phyloP scores from a whole-genome alignment of 2,888 invertebrate species.

The Dysmachus trigonus region DNA sequence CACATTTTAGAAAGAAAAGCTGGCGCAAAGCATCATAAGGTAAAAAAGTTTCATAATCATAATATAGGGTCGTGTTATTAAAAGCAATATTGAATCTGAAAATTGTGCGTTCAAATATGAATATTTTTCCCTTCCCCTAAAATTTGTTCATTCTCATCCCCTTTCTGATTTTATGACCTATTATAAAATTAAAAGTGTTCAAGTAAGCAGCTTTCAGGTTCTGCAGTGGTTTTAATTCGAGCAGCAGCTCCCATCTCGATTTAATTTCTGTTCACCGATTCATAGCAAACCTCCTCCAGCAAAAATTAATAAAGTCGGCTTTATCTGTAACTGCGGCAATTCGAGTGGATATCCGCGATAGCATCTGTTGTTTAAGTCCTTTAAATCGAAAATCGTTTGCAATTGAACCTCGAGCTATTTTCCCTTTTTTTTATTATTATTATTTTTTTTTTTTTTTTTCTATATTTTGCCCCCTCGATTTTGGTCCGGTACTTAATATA shows the following conservation, averaged over 20 bases:
- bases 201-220: background rate
- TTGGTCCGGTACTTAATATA: no score
- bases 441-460: no score
- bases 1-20: background rate
- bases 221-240: background rate
- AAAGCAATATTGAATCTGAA: background rate
- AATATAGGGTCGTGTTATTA: background rate
- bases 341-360: constrained; percentile 9
- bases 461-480: background rate
- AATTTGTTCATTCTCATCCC: background rate
- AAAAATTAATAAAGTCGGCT: constrained; percentile 13
- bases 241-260: background rate
- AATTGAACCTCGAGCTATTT: constrained; percentile 6
- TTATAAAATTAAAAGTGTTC: background rate
- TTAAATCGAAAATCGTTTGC: constrained; percentile 17
- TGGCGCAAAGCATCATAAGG: no score
- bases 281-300: background rate
- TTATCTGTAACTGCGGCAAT: background rate
- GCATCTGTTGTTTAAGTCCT: constrained; percentile 23
- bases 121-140: background rate
- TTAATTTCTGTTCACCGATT: background rate
- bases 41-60: background rate
- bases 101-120: background rate
- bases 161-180: background rate
- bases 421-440: no score